Conservation (phyloP, 2,113 vertebrate species). For the Rhinogobius similis region DNA sequence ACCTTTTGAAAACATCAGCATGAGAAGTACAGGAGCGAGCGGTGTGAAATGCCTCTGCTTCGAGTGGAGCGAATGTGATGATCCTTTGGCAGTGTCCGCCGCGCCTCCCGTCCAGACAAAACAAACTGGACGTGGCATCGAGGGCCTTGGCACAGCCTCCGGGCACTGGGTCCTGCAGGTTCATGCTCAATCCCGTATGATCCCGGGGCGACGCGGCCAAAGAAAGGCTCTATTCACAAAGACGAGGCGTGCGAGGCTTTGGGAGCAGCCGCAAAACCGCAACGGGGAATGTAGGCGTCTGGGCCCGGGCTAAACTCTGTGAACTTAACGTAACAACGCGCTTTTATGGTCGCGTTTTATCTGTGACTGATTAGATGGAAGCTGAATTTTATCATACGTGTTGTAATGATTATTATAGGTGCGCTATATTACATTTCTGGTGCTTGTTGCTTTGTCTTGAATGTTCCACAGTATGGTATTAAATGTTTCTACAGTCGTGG, state of each 20-base stretch:
- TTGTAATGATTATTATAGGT: not conserved
- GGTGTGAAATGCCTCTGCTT: constrained; percentile 19
- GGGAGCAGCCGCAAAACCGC: constrained; percentile 38
- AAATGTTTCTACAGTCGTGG: too few species aligned
- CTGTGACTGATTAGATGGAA: too few species aligned
- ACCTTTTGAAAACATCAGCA: not conserved
- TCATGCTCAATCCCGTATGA: constrained; percentile 50
- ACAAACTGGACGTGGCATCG: constrained; percentile 66
- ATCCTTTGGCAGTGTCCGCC: constrained; percentile 42
- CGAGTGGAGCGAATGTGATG: constrained; percentile 10
- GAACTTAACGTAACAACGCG: constrained; percentile 1
- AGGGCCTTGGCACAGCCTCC: constrained; percentile 53
- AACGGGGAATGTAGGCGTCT: constrained; percentile 16
- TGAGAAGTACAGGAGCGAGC: not conserved
- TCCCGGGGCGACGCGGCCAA: constrained; percentile 46
- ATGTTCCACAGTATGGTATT: not conserved
- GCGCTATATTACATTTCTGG: not conserved
- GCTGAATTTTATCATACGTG: too few species aligned
- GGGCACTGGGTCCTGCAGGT: constrained; percentile 38
- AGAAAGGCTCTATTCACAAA: constrained; percentile 64
- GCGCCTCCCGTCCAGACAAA: constrained; percentile 42
- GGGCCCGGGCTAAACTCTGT: constrained; percentile 24
- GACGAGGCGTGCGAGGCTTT: constrained; percentile 24
- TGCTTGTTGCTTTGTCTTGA: not conserved
- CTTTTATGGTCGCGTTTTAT: too few species aligned